Percentiles rank a stretch among this genome's conserved stretches.
Evolutionary conservation across 2,888 invertebrate genomes (phyloP).

Genomic region (Rotaria sp.): DNA sequence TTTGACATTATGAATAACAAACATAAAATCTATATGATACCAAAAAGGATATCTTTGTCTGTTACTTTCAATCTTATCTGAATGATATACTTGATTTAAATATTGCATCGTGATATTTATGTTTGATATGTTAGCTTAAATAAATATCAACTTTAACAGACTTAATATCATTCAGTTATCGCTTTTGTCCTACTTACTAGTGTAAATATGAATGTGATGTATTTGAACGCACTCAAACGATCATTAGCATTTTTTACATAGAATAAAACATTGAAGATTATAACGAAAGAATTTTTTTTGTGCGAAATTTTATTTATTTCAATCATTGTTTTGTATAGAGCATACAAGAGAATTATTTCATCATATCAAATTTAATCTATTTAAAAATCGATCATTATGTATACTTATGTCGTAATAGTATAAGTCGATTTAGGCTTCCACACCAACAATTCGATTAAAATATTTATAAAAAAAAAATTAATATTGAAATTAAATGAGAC

Average conservation of each 20-base stretch:
- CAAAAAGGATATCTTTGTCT: too few relatives aligned
- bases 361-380: too few relatives aligned
- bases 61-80: too few relatives aligned
- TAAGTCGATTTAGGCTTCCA: too few relatives aligned
- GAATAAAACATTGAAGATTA: conserved; percentile 65
- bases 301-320: background rate
- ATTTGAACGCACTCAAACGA: conserved; percentile 70
- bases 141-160: conserved; percentile 68
- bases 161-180: conserved; percentile 60
- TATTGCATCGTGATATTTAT: conserved; percentile 58
- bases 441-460: too few relatives aligned
- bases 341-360: conserved; percentile 62
- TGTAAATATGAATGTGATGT: conserved; percentile 90
- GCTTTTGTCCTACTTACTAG: conserved; percentile 89
- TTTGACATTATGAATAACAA: too few relatives aligned
- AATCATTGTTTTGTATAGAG: background rate
- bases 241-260: conserved; percentile 79
- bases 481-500: too few relatives aligned
- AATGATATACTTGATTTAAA: conserved; percentile 69
- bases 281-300: conserved; percentile 48
- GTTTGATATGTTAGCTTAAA: conserved; percentile 69
- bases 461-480: too few relatives aligned
- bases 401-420: too few relatives aligned
- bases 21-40: too few relatives aligned
- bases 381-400: too few relatives aligned